A percentile compares a stretch with the other conserved stretches of the same genome.
Evolutionary conservation across 1,140 invertebrate species (phyloP).

Genomic region (Acyrthosiphon pisum): DNA sequence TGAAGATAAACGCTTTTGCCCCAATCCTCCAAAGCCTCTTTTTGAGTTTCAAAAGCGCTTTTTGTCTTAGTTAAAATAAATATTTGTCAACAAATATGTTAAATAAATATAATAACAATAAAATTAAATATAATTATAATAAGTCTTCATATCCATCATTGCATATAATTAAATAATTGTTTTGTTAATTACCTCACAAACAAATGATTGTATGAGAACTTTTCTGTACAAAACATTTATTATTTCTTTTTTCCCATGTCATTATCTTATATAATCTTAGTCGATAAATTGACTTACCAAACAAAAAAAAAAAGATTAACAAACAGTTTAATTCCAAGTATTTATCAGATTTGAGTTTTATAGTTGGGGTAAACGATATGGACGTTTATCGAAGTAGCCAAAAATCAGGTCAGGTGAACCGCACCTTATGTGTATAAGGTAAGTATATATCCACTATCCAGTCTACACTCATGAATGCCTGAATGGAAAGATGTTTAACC

Average conservation of each 20-base stretch:
- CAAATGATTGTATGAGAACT: not conserved
- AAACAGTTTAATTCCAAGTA: not conserved
- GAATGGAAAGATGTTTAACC: not conserved
- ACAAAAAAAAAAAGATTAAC: not conserved
- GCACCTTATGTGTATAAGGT: not conserved
- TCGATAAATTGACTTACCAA: not conserved
- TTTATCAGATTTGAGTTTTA: not conserved
- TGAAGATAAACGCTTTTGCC: too few relatives aligned
- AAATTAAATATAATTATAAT: too few relatives aligned
- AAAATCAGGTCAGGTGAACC: constrained; percentile 39
- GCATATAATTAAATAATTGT: not conserved
- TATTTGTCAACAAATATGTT: too few relatives aligned
- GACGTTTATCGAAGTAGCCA: not conserved
- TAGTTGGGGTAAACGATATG: not conserved
- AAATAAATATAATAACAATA: not conserved
- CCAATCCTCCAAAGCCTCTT: too few relatives aligned
- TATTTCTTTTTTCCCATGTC: not conserved
- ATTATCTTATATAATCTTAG: not conserved
- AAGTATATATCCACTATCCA: not conserved
- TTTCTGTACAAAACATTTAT: not conserved
- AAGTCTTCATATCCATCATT: not conserved
- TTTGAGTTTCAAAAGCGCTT: not conserved
- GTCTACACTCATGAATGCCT: not conserved
- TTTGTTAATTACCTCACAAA: not conserved
- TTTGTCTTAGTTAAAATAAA: not conserved